phyloP scores from a whole-genome alignment of 2,888 invertebrate genomes.

The Scaptomyza tumidula region DNA sequence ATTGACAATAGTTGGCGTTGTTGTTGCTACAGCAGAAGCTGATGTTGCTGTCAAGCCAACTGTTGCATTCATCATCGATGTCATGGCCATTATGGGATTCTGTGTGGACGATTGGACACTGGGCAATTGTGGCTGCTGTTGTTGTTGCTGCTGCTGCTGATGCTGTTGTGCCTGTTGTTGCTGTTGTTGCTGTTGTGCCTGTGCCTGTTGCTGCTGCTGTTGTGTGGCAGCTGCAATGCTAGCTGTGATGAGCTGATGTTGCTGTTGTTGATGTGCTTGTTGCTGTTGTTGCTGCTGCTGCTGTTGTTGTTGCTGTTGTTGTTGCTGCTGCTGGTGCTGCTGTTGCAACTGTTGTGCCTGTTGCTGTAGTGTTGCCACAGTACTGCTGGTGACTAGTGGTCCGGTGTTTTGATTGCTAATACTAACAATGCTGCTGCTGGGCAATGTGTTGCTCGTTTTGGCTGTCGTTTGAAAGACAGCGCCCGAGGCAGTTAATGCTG shows the following conservation, averaged over 20 bases:
- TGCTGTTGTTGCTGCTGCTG: slow-evolving; percentile 58
- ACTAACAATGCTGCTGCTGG: slow-evolving; percentile 83
- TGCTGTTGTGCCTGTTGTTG: slow-evolving; percentile 62
- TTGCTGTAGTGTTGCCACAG: slow-evolving; percentile 73
- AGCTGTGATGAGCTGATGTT: slow-evolving; percentile 58
- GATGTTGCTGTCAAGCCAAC: slow-evolving; percentile 57
- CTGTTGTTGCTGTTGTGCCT: slow-evolving; percentile 76
- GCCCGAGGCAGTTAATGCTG: slow-evolving; percentile 84
- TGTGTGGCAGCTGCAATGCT: slow-evolving; percentile 43
- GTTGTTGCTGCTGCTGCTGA: slow-evolving; percentile 81
- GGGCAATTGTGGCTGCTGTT: slow-evolving; percentile 65
- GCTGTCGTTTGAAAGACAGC: slow-evolving; percentile 85
- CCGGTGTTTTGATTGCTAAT: slow-evolving; percentile 80
- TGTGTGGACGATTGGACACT: slow-evolving; percentile 71
- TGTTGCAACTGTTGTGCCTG: slow-evolving; percentile 73
- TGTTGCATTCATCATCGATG: slow-evolving; percentile 82
- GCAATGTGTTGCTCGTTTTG: slow-evolving; percentile 71
- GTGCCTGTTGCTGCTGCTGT: slow-evolving; percentile 86
- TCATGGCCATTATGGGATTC: slow-evolving; percentile 85
- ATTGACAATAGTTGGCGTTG: slow-evolving; percentile 39
- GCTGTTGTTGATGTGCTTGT: slow-evolving; percentile 58
- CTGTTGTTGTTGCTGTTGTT: slow-evolving; percentile 54
- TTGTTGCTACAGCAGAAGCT: slow-evolving; percentile 39
- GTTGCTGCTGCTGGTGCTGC: slow-evolving; percentile 56
- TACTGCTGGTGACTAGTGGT: slow-evolving; percentile 82